Evolutionary conservation across 2,113 vertebrate species (phyloP).

Genomic region (Bos taurus): DNA sequence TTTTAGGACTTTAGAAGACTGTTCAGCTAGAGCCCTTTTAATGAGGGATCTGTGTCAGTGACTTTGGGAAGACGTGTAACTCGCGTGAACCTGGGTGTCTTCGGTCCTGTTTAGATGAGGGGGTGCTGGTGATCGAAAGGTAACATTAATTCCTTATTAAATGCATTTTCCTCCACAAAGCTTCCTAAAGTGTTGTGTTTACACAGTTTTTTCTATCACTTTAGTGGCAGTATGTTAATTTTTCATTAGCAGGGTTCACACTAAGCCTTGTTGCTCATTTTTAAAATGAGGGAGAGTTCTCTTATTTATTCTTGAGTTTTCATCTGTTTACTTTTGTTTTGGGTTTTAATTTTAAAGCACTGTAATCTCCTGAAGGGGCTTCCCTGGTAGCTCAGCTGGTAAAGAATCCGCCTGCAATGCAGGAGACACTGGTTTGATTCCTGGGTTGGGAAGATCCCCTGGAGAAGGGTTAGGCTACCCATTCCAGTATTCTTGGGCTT

Average conservation of each 20-base stretch:
- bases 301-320: background rate
- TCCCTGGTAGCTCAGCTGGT: background rate
- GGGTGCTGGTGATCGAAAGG: background rate
- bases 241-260: background rate
- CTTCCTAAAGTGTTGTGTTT: accelerated
- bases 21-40: background rate
- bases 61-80: background rate
- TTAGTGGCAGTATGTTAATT: accelerated
- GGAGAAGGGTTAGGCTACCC: background rate
- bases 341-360: background rate
- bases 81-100: background rate
- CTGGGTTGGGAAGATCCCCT: background rate
- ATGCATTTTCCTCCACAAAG: background rate
- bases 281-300: background rate
- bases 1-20: background rate
- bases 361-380: background rate
- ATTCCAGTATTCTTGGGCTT: background rate
- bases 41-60: background rate
- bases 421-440: background rate
- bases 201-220: background rate
- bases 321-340: background rate
- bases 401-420: background rate
- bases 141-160: background rate
- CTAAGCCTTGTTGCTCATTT: background rate
- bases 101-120: background rate